Conservation (phyloP, 2,797 vertebrate species). For the Coilia nasus region DNA sequence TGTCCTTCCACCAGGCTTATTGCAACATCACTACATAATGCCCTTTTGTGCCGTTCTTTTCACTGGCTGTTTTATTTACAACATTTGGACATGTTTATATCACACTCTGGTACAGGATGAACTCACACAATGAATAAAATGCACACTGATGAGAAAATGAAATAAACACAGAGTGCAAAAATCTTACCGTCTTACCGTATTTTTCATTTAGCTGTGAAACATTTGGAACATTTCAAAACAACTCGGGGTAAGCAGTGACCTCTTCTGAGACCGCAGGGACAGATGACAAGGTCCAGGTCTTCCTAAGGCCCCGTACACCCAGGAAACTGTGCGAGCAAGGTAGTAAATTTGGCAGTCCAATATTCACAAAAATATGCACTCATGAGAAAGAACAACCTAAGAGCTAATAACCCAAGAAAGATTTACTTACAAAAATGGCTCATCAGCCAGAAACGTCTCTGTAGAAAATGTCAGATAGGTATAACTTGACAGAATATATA, state of each 20-base stretch:
- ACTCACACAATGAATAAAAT: neutral
- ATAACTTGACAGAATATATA: neutral
- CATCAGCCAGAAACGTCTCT: neutral
- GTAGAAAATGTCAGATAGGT: neutral
- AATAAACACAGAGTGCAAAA: neutral
- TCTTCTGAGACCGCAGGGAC: neutral
- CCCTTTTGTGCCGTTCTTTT: neutral
- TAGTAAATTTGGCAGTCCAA: neutral
- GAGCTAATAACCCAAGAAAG: neutral
- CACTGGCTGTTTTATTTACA: neutral
- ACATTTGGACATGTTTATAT: neutral
- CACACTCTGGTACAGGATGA: neutral
- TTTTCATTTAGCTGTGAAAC: neutral
- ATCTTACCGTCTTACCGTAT: neutral
- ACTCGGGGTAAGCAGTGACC: neutral
- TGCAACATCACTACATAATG: no score
- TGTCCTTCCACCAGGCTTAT: no score
- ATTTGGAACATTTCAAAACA: conserved; percentile 18
- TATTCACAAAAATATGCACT: neutral
- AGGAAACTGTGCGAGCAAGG: neutral
- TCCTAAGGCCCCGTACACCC: neutral
- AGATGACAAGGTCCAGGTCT: neutral
- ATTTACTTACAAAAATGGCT: neutral
- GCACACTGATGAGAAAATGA: neutral
- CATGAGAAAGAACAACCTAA: neutral